phyloP scores from a whole-genome alignment of 2,113 vertebrate species.

The Syngnathus typhle region DNA sequence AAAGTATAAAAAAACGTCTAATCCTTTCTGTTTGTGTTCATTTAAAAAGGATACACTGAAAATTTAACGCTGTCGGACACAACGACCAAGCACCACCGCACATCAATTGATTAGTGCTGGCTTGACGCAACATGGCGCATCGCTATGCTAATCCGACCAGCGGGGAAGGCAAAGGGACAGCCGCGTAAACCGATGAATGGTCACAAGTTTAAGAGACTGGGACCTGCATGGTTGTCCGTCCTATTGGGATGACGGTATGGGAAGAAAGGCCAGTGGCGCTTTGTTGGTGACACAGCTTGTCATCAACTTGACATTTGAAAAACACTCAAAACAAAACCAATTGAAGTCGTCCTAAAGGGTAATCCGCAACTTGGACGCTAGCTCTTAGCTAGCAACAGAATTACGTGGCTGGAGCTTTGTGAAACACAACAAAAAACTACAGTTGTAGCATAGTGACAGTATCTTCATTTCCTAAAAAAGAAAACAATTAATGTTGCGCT shows the following conservation, averaged over 20 bases:
- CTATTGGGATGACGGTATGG: constrained; percentile 44
- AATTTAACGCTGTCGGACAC: constrained; percentile 37
- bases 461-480: background rate
- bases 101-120: constrained; percentile 70
- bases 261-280: constrained; percentile 51
- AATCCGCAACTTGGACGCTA: constrained; percentile 51
- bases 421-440: background rate
- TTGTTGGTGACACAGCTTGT: constrained; percentile 55
- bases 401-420: constrained; percentile 50
- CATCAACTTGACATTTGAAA: constrained; percentile 65
- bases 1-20: background rate
- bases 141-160: constrained; percentile 68
- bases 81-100: constrained; percentile 17
- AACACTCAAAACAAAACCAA: constrained; percentile 50
- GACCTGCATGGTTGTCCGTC: constrained; percentile 48
- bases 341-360: constrained; percentile 41
- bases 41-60: constrained; percentile 8
- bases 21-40: background rate
- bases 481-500: background rate
- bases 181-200: constrained; percentile 55
- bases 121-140: constrained; percentile 66
- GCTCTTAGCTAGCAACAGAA: constrained; percentile 47
- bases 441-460: background rate
- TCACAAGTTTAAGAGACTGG: constrained; percentile 15
- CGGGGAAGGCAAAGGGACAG: constrained; percentile 31